Base-by-base conservation (phyloP, 2,888 invertebrate species). In the Ormyrus labotus region DNA sequence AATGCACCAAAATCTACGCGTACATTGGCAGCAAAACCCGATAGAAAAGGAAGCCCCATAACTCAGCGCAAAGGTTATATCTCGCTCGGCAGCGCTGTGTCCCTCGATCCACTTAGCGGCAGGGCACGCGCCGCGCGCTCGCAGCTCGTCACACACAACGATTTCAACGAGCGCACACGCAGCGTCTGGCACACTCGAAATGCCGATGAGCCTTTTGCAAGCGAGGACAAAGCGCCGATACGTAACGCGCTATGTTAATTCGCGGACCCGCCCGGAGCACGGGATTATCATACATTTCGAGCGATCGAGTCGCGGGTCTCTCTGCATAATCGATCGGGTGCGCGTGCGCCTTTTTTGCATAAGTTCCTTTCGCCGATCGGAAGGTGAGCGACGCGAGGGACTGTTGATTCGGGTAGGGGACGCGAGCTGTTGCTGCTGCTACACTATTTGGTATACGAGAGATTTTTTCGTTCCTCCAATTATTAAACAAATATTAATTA, bases 101-200 rank as follows among this genome's bases (percentile, higher is more conserved):
- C 34, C 34, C 47, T 5, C 8, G 34, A 34, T n/a, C 45, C 53
- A 45, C n/a, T 61, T 53, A 11, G n/a, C 48, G 11, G 10, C 13
- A 45, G 53, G 50, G 7, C 45, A 50, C 55, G 60, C 53, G 61
- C 45, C 55, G 50, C 55, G 19, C 53, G 60, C 65, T 67, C 81
- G 83, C 81, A 63, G 80, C 83, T 84, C 72, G 64, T 53, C 74
- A 72, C 83, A 77, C 83, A 78, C 82, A 81, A 86, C 83, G 87
- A 88, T 83, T 87, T 87, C 83, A 87, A 88, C 86, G 88, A 84
- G 85, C 84, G 88, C 86, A 87, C 84, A 86, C 83, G 86, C 87
- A 81, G 82, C 82, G 82, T 83, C 80, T 34, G 34, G 34, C 34
- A 3, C 34, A 34, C 34, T 65, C 81, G 71, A 81, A 69, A 74